Base-by-base conservation (phyloP, 2,888 invertebrate genomes). In the Tetragnatha montana region DNA sequence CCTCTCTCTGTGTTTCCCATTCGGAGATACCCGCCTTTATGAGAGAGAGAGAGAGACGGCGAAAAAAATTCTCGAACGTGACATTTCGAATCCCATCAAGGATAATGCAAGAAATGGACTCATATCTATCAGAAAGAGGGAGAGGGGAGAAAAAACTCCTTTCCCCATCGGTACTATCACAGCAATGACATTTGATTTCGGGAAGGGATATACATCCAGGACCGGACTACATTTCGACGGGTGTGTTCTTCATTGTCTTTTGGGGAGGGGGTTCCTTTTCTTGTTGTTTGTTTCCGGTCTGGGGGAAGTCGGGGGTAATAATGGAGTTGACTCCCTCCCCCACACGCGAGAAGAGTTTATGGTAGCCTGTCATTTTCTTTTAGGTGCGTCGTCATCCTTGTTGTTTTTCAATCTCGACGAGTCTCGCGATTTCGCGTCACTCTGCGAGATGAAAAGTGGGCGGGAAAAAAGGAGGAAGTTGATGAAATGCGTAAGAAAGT, bases 41-140 rank as follows among this genome's bases (percentile, higher is more conserved):
- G 80, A 76, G 71, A 80, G 47, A 49, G 51, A 86, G 80, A 76
- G 71, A 80, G 21, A 47, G 50, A 86, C n/a, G 73, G 51, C 21
- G 22, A 22, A 60, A 60, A 60, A 60, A 60, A 8, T 35, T 35
- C 14, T 17, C 22, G 74, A 22, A 86, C 86, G 86, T 86, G 86
- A 79, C 47, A 73, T 74, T 60, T 47, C 68, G 80, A n/a, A 80
- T 80, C 19, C 60, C 80, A 86, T 86, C 79, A 86, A 73, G 79
- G 73, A 79, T 79, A 86, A 86, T 86, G 19, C 80, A 79, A 86
- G 74, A 74, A 79, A 80, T 79, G 79, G 85, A 79, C 78, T 70
- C 78, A 78, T 22, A 85, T 70, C 84, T 76, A 35, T 22, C 70
- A 1, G 47, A 35, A 70, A 35, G 14, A 50, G 17, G 21, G 8